Base-by-base conservation (phyloP, 2,113 vertebrate genomes). In the Thalassoma bifasciatum region DNA sequence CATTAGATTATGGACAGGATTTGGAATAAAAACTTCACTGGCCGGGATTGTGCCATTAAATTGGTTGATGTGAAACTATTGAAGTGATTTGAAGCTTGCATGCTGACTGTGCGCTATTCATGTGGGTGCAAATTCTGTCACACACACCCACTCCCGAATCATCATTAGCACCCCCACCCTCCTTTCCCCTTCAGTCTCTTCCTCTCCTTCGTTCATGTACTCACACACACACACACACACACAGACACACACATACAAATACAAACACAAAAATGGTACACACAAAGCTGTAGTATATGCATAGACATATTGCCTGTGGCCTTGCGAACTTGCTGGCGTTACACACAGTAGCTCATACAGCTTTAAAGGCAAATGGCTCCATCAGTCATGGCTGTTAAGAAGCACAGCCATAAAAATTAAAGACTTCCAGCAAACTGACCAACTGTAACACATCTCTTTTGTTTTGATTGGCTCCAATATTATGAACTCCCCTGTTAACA, bases 321-420 rank as follows among this genome's bases (percentile, higher is more conserved):
- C 79, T 77, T 46, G 37, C 49, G 80, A 75, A 86, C 72, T 22
- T 44, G 75, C 76, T 70, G 66, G 75, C 79, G 65, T 86, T 71
- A 81, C 88, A 87, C 79, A 88, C 79, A 86, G 84, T 70, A 76
- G 84, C 85, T 85, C 76, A 73, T 62, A 84, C 79, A 81, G 86
- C 74, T 81, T 86, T 79, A 76, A 86, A 79, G 73, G 72, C 73
- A 62, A 86, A 86, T 72, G 77, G 79, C 81, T 85, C 86, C 86
- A 91, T 88, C 91, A 89, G 87, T 88, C 88, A 87, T 83, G 86
- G 85, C 83, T 91, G 90, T 90, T 89, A 88, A 85, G 77, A 92
- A 84, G 83, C 72, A 46, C 40, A 51, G 70, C 74, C 82, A 63
- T 92, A 91, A 90, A 93, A 90, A 89, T 91, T 87, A 86, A 92